A percentile compares a stretch with the other conserved stretches of the same genome.
Conservation (phyloP, 2,113 vertebrate genomes). For the Protobothrops flavoviridis region DNA sequence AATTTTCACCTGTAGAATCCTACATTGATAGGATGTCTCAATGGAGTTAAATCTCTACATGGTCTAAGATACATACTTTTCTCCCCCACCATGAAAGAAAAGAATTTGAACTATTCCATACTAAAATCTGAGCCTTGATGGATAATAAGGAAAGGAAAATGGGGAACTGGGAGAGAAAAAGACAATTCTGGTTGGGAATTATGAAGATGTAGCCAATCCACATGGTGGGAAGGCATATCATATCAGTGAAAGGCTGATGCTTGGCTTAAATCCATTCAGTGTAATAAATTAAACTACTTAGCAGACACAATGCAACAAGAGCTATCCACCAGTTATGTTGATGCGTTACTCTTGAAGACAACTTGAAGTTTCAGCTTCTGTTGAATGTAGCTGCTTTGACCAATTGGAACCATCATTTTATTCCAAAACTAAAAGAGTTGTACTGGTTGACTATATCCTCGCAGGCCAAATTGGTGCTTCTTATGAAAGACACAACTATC, state of each 20-base stretch:
- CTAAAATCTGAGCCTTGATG: neutral
- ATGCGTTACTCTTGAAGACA: neutral
- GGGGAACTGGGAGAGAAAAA: neutral
- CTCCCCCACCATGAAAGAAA: neutral
- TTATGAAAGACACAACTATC: neutral
- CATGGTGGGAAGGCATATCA: neutral
- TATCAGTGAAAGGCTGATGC: neutral
- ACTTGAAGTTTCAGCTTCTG: neutral
- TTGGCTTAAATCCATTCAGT: neutral
- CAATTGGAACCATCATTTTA: neutral
- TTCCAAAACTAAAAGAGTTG: neutral
- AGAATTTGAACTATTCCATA: neutral
- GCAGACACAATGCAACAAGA: neutral
- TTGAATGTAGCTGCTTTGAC: neutral
- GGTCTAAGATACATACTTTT: neutral
- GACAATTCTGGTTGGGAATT: neutral
- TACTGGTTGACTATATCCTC: neutral
- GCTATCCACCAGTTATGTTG: neutral
- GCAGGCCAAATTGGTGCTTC: neutral
- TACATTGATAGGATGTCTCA: neutral
- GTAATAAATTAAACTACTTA: neutral
- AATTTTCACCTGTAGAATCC: too few relatives aligned
- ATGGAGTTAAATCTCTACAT: neutral
- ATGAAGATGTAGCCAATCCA: neutral
- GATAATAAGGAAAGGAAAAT: neutral